Percentiles rank a stretch among this genome's conserved stretches.
Conservation (phyloP, 2,797 vertebrate genomes). For the Lacerta viridis region DNA sequence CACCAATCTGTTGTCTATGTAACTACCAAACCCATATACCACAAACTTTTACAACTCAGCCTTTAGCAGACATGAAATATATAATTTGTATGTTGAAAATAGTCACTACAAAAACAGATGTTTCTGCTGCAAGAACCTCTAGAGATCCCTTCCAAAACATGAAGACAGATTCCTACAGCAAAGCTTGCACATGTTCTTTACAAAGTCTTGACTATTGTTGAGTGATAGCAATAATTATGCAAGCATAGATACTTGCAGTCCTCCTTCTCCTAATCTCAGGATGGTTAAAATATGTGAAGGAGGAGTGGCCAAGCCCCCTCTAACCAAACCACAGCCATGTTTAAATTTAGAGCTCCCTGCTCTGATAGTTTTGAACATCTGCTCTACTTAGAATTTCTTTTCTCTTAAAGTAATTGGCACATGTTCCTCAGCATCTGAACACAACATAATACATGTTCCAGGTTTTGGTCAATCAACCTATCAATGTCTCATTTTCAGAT, state of each 20-base stretch:
- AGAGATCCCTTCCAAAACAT: slow-evolving; percentile 48
- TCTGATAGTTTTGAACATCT: background rate
- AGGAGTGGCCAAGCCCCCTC: background rate
- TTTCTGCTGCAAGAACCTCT: slow-evolving; percentile 40
- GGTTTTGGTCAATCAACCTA: background rate
- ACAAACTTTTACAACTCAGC: slow-evolving; percentile 52
- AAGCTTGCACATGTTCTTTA: slow-evolving; percentile 35
- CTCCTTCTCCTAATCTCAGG: background rate
- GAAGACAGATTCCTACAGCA: slow-evolving; percentile 25
- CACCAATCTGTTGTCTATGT: accelerated
- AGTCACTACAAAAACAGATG: slow-evolving; percentile 70
- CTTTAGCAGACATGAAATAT: slow-evolving; percentile 47
- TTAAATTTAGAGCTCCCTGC: slow-evolving; percentile 1
- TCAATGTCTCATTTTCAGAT: background rate
- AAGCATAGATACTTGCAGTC: background rate
- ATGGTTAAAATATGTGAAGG: slow-evolving; percentile 19
- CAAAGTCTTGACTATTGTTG: slow-evolving; percentile 60
- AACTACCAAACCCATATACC: slow-evolving; percentile 64
- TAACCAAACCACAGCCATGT: background rate
- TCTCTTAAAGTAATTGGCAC: slow-evolving; percentile 5
- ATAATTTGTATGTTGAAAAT: slow-evolving; percentile 78
- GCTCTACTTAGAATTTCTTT: slow-evolving; percentile 2
- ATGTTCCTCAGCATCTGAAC: slow-evolving; percentile 27
- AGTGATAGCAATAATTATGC: slow-evolving; percentile 52
- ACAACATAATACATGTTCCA: slow-evolving; percentile 9